Evolutionary conservation across 2,113 vertebrate genomes (phyloP), one percentile per base, ranked within the genome.

Genomic region (Crypturellus undulatus): DNA sequence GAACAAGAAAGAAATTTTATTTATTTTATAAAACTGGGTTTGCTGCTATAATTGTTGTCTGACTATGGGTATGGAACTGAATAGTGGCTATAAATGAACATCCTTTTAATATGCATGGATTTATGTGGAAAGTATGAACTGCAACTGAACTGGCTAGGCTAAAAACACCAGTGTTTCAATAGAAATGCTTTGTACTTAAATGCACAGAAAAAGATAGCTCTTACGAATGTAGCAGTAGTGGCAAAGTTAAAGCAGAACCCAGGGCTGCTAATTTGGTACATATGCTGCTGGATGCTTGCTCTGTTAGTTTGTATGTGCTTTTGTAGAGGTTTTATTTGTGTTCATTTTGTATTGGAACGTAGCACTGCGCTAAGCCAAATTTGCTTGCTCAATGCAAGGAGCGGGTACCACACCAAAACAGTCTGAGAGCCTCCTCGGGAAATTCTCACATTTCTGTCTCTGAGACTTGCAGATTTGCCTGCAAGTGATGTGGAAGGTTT

Each of bases 291-390:
- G 0, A 25, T 1, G 63, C 10, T 40, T 6, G 80, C 67, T 25
- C 8, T 4, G 0, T 4, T 1, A 2, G 12, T 7, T 3, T 1
- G 19, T 0, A 7, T 2, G 45, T 4, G 65, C 62, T 0, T 84
- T 32, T 38, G 60, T 60, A 54, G 78, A 2, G 77, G 13, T 62
- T 79, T 56, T 28, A 0, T 42, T 67, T 77, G 93, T 38, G 65
- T 11, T 36, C 2, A 0, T 5, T 68, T 30, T 16, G 79, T 10
- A 0, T 28, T 4, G 79, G 52, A 75, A 47, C 22, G 0, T 11
- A 3, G 81, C 1, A 6, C 84, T 2, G 63, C 0, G 4, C 56
- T 0, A 1, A 90, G 85, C 87, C 79, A 16, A 47, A 3, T 0
- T 20, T 28, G 82, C 84, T 90, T 90, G 79, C 76, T 83, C 26